Base-by-base conservation (phyloP, 2,888 invertebrate genomes). In the Orchestes rusci region DNA sequence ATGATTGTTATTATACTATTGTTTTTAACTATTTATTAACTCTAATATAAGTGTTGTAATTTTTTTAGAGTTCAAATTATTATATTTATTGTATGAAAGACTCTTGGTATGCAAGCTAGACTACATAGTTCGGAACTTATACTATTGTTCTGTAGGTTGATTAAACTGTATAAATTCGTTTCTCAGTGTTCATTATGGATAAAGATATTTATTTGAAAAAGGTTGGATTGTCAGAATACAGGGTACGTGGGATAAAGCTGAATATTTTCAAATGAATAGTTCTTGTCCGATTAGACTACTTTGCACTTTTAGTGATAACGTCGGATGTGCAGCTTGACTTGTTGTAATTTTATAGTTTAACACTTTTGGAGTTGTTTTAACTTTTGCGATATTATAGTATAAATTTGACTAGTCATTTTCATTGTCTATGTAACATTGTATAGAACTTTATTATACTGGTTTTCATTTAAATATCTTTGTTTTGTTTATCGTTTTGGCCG, bases 351-450 rank as follows among this genome's bases (percentile, higher is more conserved):
- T 62, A 58, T 65, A 64, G 65, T 65, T 64, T 66, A 66, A 65
- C 59, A 58, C 57, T 56, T 53, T 47, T 55, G 53, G 48, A 52
- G 53, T 31, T 45, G 41, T 49, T 50, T 49, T 48, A 49, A 48
- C 35, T 36, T 41, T 50, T 46, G 48, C 51, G 51, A 51, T 48
- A 52, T 50, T 50, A 51, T 48, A 45, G 33, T 53, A 56, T 59
- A 54, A 57, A 60, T 55, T 57, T 63, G 63, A 65, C 67, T 68
- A 68, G 67, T 68, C 67, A 68, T 66, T 66, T 66, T 63, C 62
- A 64, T 62, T 62, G 58, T 60, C 57, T 59, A 56, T 62, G 58
- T 65, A 66, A 63, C 59, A 58, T 59, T 65, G 64, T 65, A 66
- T 61, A 66, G 64, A 65, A 51, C 57, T 64, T 65, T 65, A 65